Base-by-base conservation (phyloP, 2,797 vertebrate species). In the Molossus molossus region DNA sequence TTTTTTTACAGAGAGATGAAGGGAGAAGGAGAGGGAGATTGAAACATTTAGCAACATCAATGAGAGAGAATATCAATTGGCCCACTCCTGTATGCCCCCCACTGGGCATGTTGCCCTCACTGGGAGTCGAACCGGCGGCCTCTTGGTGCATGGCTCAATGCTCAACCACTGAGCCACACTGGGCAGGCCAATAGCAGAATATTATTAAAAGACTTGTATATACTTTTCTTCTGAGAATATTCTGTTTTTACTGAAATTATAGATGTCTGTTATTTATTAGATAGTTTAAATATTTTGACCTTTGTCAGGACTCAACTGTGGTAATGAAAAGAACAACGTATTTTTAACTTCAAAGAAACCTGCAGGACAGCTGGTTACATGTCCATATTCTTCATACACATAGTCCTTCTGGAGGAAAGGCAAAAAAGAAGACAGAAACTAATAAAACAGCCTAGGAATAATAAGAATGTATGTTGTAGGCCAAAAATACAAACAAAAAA, bases 261-360 rank as follows among this genome's bases (percentile, higher is more conserved):
- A 88, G 58, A 10, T 87, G 62, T 57, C 62, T 64, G 10, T 80
- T 60, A 20, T 37, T 33, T 80, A 20, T 37, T n/a, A 76, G 70
- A 37, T 83, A 94, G 64, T 69, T 77, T 77, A 84, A 77, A 70
- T 69, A 62, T 53, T 73, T 80, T 81, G n/a, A 58, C 23, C 8
- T 87, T 75, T 65, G 4, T 73, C 80, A 81, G 25, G 37, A 65
- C 17, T 50, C 37, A 48, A 20, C 9, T 77, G 18, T 83, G 53
- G 33, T 65, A 53, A 73, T 55, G 15, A 86, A 65, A 75, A 69
- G 33, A 18, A 57, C 8, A 86, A 33, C 25, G 8, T 40, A 29
- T 62, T 79, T 94, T 85, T 79, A 72, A 90, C 57, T 86, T 91
- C 23, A 48, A 67, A 91, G 33, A 82, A 81, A n/a, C 58, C 48